Evolutionary conservation across 1,140 invertebrate genomes (phyloP), one percentile per base, ranked within the genome.

Genomic region (Nilaparvata lugens): DNA sequence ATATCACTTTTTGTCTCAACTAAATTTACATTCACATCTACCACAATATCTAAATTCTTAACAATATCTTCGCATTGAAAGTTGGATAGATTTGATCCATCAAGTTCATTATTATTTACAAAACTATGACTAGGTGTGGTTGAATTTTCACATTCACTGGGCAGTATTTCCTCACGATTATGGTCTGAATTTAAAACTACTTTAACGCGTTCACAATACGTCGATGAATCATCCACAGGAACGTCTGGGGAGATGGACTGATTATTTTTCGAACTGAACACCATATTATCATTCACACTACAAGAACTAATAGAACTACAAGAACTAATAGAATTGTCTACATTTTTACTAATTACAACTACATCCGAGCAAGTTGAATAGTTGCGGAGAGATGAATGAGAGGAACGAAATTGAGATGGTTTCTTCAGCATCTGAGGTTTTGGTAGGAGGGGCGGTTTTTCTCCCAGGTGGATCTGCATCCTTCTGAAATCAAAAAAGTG

Each of bases 401-500:
- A 14, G n/a, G 18, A 14, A 3, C 16, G 21, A 25, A 45, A 16
- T 13, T 14, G 45, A 28, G 31, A 35, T 6, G 55, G 18, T 43
- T 62, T 62, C 13, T 24, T 23, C 38, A 45, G 21, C 23, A 55
- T 19, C 16, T 43, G 48, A 18, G 63, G 63, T 59, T 64, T 64
- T 59, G 63, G 63, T 31, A 58, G 55, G 11, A 64, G 48, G 55
- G 63, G 63, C 16, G 63, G 63, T 55, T 64, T 64, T 48, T 40
- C 14, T 35, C 58, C 16, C 11, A 28, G 19, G 9, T 35, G 31
- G 31, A 35, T 35, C 2, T 35, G 31, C 31, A 35, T 35, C 31
- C 31, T 35, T 11, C 31, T 35, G 9, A 35, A 35, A 35, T 35
- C 7, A n/a, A n/a, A n/a, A n/a, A n/a, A n/a, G n/a, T n/a, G n/a